phyloP scores from a whole-genome alignment of 2,113 vertebrate genomes.

The Helogale parvula region DNA sequence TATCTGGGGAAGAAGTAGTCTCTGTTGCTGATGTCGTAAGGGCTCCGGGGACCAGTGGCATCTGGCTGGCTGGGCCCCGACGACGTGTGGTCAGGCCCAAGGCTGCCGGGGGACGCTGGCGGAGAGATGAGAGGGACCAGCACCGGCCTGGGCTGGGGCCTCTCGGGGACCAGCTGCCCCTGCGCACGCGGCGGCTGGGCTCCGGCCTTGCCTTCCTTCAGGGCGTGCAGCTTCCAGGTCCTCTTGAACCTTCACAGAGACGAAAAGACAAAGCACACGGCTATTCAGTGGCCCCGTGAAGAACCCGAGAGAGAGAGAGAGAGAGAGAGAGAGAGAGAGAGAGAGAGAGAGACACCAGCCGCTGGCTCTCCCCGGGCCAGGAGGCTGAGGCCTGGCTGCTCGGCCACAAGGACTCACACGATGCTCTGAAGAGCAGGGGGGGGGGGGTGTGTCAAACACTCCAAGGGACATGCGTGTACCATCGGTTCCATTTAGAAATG shows the following conservation, averaged over 20 bases:
- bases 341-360: not conserved
- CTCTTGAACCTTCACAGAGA: constrained; percentile 66
- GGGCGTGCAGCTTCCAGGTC: constrained; percentile 17
- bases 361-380: not conserved
- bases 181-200: not conserved
- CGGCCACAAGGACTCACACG: not conserved
- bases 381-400: not conserved
- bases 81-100: not conserved
- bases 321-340: not conserved
- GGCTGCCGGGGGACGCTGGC: constrained; percentile 18
- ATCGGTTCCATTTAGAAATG: not conserved
- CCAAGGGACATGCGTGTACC: not conserved
- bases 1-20: constrained; percentile 72
- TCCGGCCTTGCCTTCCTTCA: constrained; percentile 49
- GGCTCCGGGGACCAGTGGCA: not conserved
- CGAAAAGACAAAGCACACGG: constrained; percentile 44
- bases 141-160: constrained; percentile 22
- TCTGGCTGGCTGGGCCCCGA: not conserved
- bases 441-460: not conserved
- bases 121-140: constrained; percentile 62
- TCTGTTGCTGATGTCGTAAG: constrained; percentile 58
- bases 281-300: not conserved
- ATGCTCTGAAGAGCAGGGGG: not conserved
- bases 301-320: not conserved
- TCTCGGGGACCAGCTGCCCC: constrained; percentile 52